Conservation (phyloP, 92 coral and sea anemone species). For the Pocillopora meandrina region DNA sequence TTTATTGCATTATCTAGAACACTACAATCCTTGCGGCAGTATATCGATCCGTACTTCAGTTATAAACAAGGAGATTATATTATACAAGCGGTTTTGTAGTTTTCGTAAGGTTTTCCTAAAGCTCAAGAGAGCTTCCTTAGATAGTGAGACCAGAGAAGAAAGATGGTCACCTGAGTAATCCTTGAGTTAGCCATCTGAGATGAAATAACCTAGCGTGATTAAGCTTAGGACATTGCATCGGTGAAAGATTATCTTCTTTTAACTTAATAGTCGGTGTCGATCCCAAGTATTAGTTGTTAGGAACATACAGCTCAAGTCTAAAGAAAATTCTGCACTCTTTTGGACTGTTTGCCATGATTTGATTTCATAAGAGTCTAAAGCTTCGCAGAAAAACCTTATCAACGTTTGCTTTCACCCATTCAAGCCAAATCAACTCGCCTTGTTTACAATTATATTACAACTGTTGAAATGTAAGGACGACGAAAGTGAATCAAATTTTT, state of each 20-base stretch:
- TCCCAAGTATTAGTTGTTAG: too few relatives aligned
- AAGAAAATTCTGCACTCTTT: too few relatives aligned
- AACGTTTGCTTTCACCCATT: constrained; percentile 7
- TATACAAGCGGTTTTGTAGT: constrained; percentile 5
- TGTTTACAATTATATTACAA: constrained; percentile 22
- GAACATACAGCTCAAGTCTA: too few relatives aligned
- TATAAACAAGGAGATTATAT: constrained; percentile 2
- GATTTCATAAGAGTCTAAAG: neutral
- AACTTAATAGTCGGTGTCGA: too few relatives aligned
- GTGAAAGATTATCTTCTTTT: constrained; percentile 13
- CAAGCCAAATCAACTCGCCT: constrained; percentile 5
- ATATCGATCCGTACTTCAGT: neutral
- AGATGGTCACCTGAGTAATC: constrained; percentile 10
- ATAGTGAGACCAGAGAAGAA: neutral
- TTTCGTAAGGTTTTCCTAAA: neutral
- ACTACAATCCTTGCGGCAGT: neutral
- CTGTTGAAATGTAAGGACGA: constrained; percentile 7
- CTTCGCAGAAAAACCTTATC: constrained; percentile 2
- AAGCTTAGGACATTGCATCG: constrained; percentile 11
- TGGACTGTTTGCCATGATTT: neutral
- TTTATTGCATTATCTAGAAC: neutral
- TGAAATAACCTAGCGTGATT: constrained; percentile 20
- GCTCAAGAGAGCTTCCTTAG: neutral
- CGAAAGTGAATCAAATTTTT: neutral
- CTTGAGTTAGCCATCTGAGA: constrained; percentile 23